phyloP scores from a whole-genome alignment of 35 echinoderm and acorn worm genomes.

The Heliocidaris tuberculata region DNA sequence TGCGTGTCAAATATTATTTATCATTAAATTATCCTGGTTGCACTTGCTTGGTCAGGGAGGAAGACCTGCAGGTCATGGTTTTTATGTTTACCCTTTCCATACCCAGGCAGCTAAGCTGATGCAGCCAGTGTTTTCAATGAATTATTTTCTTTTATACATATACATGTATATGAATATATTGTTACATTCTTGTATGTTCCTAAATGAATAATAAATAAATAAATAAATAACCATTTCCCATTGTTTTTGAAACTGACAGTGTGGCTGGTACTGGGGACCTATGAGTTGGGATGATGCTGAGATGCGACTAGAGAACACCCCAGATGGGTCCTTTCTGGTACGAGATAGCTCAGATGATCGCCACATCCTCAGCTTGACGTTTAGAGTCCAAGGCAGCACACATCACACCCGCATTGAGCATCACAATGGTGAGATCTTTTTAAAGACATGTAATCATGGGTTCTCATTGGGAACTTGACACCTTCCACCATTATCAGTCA shows the following conservation, averaged over 20 bases:
- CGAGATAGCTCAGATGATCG: constrained; percentile 95
- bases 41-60: too few species aligned
- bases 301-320: constrained; percentile 85
- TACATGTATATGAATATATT: too few species aligned
- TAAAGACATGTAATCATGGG: neutral
- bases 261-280: constrained; percentile 99
- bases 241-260: constrained; percentile 18
- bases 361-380: constrained; percentile 91
- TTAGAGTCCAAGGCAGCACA: constrained; percentile 86
- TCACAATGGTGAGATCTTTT: constrained; percentile 75
- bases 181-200: too few species aligned
- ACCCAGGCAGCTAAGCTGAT: too few species aligned
- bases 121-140: too few species aligned
- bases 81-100: too few species aligned
- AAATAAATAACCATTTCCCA: neutral
- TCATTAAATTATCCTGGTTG: too few species aligned
- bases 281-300: constrained; percentile 99
- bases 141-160: too few species aligned
- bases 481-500: too few species aligned
- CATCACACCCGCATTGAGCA: constrained; percentile 98
- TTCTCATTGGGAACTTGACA: too few species aligned
- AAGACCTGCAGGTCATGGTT: too few species aligned
- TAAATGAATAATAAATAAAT: neutral
- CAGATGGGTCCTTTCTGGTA: constrained; percentile 97
- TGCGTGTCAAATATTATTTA: too few species aligned